A percentile compares a stretch with the other conserved stretches of the same genome.
Evolutionary conservation across 2,113 vertebrate species (phyloP).

Genomic region (Sigmodon hispidus): DNA sequence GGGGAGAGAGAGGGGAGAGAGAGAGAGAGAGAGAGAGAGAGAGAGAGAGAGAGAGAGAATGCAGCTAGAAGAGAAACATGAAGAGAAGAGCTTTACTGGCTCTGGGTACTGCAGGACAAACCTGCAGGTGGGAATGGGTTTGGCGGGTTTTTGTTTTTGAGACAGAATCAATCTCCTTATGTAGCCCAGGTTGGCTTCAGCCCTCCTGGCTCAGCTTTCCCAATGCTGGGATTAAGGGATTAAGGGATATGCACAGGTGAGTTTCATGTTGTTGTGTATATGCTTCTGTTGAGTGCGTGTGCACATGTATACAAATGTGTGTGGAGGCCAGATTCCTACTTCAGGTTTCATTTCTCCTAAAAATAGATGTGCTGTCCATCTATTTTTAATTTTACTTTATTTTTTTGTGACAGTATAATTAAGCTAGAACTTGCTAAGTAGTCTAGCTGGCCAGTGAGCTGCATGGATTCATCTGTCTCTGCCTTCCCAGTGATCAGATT

Average conservation of each 20-base stretch:
- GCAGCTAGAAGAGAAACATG: not conserved
- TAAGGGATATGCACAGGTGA: not conserved
- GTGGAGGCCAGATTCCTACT: not conserved
- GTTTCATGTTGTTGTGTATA: not conserved
- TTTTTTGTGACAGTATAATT: not conserved
- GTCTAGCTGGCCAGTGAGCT: not conserved
- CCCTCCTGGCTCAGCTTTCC: not conserved
- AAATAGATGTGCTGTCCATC: not conserved
- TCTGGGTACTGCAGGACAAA: not conserved
- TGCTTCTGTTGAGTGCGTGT: not conserved
- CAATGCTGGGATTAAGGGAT: not conserved
- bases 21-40: not conserved
- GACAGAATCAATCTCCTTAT: not conserved
- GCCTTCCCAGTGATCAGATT: not conserved
- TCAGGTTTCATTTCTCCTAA: not conserved
- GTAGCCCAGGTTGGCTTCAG: not conserved
- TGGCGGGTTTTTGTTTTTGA: not conserved
- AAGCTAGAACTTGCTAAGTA: not conserved
- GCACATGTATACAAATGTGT: not conserved
- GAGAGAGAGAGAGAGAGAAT: not conserved
- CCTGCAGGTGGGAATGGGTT: not conserved
- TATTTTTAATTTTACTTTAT: not conserved
- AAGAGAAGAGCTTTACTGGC: not conserved
- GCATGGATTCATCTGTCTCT: not conserved
- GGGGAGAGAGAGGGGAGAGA: too few relatives aligned